Conservation (phyloP, 2,888 invertebrate species). For the Trisateles emortualis region DNA sequence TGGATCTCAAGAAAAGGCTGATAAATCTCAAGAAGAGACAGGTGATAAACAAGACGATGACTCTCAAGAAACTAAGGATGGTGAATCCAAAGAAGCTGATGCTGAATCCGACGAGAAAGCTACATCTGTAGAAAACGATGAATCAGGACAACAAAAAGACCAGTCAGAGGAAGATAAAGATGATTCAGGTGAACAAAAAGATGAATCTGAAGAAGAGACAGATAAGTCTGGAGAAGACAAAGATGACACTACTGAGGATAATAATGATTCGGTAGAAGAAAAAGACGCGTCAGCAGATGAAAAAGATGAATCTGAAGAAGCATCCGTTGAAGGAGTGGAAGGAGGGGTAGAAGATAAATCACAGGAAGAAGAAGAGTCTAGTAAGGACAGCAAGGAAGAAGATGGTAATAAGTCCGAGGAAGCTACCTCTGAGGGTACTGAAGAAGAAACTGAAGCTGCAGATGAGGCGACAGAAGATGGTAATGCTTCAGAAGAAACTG, state of each 20-base stretch:
- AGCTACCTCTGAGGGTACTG: slow-evolving; percentile 48
- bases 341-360: slow-evolving; percentile 51
- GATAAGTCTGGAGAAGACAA: slow-evolving; percentile 70
- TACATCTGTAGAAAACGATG: slow-evolving; percentile 52
- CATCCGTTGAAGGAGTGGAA: slow-evolving; percentile 54
- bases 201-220: slow-evolving; percentile 64
- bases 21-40: slow-evolving; percentile 56
- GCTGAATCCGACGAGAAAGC: slow-evolving; percentile 63
- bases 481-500: slow-evolving; percentile 47
- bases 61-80: slow-evolving; percentile 51
- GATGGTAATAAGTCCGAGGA: slow-evolving; percentile 57
- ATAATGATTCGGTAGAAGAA: slow-evolving; percentile 54
- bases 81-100: slow-evolving; percentile 57
- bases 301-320: slow-evolving; percentile 12
- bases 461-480: slow-evolving; percentile 32
- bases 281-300: slow-evolving; percentile 57
- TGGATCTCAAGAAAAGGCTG: slow-evolving; percentile 79
- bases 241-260: slow-evolving; percentile 65
- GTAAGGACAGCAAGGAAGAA: slow-evolving; percentile 38
- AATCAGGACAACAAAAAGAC: slow-evolving; percentile 60
- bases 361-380: slow-evolving; percentile 44
- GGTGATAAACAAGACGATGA: slow-evolving; percentile 44
- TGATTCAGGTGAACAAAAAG: slow-evolving; percentile 48
- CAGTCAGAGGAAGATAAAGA: slow-evolving; percentile 48
- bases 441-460: slow-evolving; percentile 53